Base-by-base conservation (phyloP, 2,888 invertebrate species). In the Oasisia sp. region DNA sequence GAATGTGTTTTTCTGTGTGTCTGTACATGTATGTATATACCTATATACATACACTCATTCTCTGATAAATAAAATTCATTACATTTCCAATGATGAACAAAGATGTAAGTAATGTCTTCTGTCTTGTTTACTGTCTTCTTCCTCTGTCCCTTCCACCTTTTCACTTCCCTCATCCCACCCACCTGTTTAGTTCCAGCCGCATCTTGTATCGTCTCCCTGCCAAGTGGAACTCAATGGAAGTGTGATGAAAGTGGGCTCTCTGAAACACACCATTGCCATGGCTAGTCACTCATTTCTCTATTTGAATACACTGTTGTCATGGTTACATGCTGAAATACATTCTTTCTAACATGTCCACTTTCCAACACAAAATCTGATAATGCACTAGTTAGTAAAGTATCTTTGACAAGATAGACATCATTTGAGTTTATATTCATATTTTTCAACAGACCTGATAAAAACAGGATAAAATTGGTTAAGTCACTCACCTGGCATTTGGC, bases 171-270 rank as follows among this genome's bases (percentile, higher is more conserved):
- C 74, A 5, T n/a, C 74, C 74, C 74, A 27, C 74, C 74, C 27
- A 74, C 74, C 74, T 74, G 74, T 74, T 74, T n/a, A 74, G 74
- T 74, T 74, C 74, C 74, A 74, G 74, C 27, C 74, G 74, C 74
- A 74, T 74, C 74, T 74, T 74, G 74, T 74, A 74, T n/a, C 74
- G 74, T 74, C 74, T 74, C n/a, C 27, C 74, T 27, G 74, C 74
- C 14, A 74, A 27, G 74, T 74, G 74, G 74, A 74, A 74, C 74
- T 74, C 74, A 3, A 74, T n/a, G 19, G 74, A 74, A 74, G 74
- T 74, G 74, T 74, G 74, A 27, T 74, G 74, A 74, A 74, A 74
- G 74, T 74, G 74, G 19, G 74, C 19, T 0, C 7, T 74, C 74
- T 74, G n/a, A n/a, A 74, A 74, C 74, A 74, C 74, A 74, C 74